Evolutionary conservation across 2,113 vertebrate species (phyloP).

Genomic region (Vimba vimba): DNA sequence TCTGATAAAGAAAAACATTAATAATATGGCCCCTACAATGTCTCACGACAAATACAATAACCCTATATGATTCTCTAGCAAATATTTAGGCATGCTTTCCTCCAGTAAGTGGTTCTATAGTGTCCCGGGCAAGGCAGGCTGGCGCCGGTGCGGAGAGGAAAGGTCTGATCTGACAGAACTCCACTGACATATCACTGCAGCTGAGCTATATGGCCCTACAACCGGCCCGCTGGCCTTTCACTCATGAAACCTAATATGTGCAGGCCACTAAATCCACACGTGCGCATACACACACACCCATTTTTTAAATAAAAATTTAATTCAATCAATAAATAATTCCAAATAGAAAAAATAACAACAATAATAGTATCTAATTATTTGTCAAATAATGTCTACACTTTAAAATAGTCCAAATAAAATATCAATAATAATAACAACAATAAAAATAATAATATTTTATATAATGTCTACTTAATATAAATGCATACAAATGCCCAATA

Average conservation of each 20-base stretch:
- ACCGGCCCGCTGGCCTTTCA: slow-evolving; percentile 24
- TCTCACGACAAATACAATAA: not conserved
- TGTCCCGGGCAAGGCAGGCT: slow-evolving; percentile 32
- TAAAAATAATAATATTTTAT: too few relatives aligned
- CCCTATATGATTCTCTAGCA: slow-evolving; percentile 7
- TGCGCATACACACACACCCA: not conserved
- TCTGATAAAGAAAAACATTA: slow-evolving; percentile 23
- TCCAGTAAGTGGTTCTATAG: slow-evolving; percentile 21
- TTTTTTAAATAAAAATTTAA: too few relatives aligned
- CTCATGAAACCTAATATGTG: slow-evolving; percentile 47
- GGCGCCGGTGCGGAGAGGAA: slow-evolving; percentile 38
- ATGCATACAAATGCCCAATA: not conserved
- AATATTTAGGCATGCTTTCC: slow-evolving; percentile 35
- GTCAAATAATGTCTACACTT: too few relatives aligned
- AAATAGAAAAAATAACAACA: too few relatives aligned
- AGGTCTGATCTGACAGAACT: slow-evolving; percentile 49
- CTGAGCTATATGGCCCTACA: slow-evolving; percentile 48
- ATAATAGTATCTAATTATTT: too few relatives aligned
- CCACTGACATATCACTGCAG: slow-evolving; percentile 55
- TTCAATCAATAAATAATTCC: too few relatives aligned
- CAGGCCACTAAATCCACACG: not conserved
- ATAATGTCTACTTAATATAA: not conserved
- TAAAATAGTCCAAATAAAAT: too few relatives aligned
- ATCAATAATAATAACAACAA: too few relatives aligned
- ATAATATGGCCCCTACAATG: not conserved